Conservation (phyloP, 2,797 vertebrate genomes). For the Peromyscus melanophrys region DNA sequence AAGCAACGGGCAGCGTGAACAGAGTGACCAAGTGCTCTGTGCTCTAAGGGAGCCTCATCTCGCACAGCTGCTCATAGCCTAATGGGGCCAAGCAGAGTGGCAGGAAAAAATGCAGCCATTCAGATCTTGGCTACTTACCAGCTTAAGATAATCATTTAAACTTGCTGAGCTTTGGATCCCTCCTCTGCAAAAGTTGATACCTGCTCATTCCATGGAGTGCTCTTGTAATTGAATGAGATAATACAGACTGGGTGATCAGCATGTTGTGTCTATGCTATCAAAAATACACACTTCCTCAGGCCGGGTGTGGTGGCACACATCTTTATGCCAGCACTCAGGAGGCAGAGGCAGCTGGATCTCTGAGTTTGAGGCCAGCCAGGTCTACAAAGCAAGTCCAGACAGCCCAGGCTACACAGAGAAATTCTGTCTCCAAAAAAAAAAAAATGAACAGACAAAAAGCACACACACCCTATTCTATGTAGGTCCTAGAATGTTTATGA, state of each 20-base stretch:
- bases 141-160: neutral
- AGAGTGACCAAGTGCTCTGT: neutral
- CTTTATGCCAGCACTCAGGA: neutral
- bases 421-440: neutral
- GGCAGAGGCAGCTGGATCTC: neutral
- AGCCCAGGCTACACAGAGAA: neutral
- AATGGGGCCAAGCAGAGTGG: neutral
- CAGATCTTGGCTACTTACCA: neutral
- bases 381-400: neutral
- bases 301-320: too few relatives aligned
- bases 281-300: neutral
- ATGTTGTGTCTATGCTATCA: neutral
- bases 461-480: neutral
- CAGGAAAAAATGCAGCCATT: fast-evolving
- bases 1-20: neutral
- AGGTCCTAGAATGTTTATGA: neutral
- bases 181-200: neutral
- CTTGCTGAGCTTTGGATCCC: neutral
- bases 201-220: neutral
- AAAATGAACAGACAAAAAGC: neutral
- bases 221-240: neutral
- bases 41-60: fast-evolving
- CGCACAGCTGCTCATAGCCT: fast-evolving
- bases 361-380: neutral
- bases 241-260: fast-evolving